A percentile compares a stretch with the other conserved stretches of the same genome.
These are phyloP conservation scores for Trichomalopsis sarcophagae DNA, from an alignment of 1,140 invertebrate genomes.

Conservation along the genomic window DNA sequence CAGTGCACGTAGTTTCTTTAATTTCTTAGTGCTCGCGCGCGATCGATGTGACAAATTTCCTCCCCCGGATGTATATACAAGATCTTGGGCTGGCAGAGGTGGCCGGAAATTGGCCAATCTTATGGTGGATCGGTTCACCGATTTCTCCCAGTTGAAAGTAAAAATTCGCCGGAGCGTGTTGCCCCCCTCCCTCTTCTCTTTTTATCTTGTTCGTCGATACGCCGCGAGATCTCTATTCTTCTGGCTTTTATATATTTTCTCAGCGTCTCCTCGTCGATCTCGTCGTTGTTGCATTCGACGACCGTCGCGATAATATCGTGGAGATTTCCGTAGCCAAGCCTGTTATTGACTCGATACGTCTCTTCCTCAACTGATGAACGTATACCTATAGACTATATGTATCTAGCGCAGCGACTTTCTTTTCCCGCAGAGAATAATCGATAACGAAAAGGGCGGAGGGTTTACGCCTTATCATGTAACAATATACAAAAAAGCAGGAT, in stretches of 20 bases:
- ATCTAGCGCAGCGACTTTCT: background rate
- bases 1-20: slow-evolving; percentile 44
- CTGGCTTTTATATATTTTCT: background rate
- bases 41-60: slow-evolving; percentile 54
- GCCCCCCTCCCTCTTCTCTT: slow-evolving; percentile 46
- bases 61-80: background rate
- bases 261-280: background rate
- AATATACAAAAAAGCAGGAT: too few species aligned
- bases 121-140: slow-evolving; percentile 33
- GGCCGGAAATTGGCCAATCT: slow-evolving; percentile 57
- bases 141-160: slow-evolving; percentile 63
- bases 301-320: too few species aligned
- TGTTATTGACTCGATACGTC: background rate
- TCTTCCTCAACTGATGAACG: background rate
- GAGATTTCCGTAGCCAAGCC: too few species aligned
- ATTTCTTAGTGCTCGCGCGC: slow-evolving; percentile 31
- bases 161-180: slow-evolving; percentile 49
- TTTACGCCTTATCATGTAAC: background rate
- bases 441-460: too few species aligned
- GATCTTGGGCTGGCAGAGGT: background rate
- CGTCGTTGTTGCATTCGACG: background rate
- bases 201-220: background rate
- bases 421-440: background rate
- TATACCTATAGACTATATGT: too few species aligned
- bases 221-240: background rate